Evolutionary conservation across 2,888 invertebrate species (phyloP), one percentile per base, ranked within the genome.

Genomic region (Calameuta idolon): DNA sequence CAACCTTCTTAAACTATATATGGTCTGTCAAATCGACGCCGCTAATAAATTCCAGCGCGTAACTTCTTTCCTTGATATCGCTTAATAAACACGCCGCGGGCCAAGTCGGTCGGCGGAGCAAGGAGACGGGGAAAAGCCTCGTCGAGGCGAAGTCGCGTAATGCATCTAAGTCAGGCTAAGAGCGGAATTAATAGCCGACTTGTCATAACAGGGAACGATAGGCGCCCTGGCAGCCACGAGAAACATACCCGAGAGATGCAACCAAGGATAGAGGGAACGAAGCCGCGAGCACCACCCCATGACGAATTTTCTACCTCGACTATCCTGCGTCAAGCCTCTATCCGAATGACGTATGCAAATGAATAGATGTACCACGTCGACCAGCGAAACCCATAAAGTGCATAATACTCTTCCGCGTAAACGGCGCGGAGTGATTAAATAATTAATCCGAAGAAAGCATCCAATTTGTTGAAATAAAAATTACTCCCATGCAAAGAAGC

Each of bases 301-400:
- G 85, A 86, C 85, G 86, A 85, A 85, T 85, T 83, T 80, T 81
- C 84, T 79, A 79, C 86, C 84, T 85, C 86, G 80, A 82, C 81
- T 81, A 79, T 75, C 77, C 77, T 82, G 34, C 75, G 69, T 40
- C 78, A 30, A 74, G 73, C 37, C 74, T 35, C 79, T 75, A 34
- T 73, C 73, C 81, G 83, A 80, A 82, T 82, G 86, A 85, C 86
- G 82, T 86, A 85, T 85, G 85, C 81, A 85, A 85, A 85, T 85
- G 55, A 71, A 75, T 40, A 78, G 55, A 69, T 73, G 33, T 71
- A 71, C 75, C 69, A 31, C 35, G 35, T 34, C 68, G 23, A 34
- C 68, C 69, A 31, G 75, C 37, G n/a, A 30, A 33, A 68, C 35
- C 30, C 31, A 69, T 40, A 75, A 37, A 71, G 30, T 33, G 11